Conservation (phyloP, 2,797 vertebrate genomes). For the Chelmon rostratus region DNA sequence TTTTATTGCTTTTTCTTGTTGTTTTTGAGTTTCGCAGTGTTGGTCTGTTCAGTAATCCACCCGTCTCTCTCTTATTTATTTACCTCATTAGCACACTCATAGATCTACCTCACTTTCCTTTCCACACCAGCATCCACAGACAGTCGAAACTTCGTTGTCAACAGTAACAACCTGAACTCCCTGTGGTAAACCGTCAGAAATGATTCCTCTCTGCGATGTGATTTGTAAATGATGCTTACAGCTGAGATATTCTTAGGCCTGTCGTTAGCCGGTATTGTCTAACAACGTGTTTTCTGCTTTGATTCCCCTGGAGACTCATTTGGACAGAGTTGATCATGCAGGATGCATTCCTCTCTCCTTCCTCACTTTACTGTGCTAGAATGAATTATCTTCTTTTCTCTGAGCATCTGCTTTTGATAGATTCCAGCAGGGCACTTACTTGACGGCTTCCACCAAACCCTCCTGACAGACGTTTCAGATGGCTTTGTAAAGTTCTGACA, state of each 20-base stretch:
- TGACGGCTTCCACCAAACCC: not conserved
- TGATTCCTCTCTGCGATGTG: conserved; percentile 22
- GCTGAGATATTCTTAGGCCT: conserved; percentile 32
- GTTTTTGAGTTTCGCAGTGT: no score
- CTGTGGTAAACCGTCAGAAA: not conserved
- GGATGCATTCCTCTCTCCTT: conserved; percentile 12
- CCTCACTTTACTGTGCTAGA: conserved; percentile 5
- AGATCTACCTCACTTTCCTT: not conserved
- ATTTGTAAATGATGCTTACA: conserved; percentile 37
- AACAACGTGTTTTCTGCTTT: conserved; percentile 31
- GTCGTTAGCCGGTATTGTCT: conserved; percentile 25
- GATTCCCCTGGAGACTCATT: conserved; percentile 57
- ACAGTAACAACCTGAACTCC: conserved; percentile 18
- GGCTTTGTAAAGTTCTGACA: conserved; percentile 2
- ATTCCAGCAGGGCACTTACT: not conserved
- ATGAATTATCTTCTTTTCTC: conserved; percentile 23
- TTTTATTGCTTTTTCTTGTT: no score
- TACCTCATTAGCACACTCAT: conserved; percentile 11
- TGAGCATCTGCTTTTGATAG: conserved; percentile 31
- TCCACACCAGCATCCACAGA: not conserved
- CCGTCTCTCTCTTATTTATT: conserved; percentile 3
- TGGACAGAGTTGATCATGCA: conserved; percentile 23
- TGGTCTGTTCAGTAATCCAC: not conserved
- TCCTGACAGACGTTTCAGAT: not conserved
- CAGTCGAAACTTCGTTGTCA: conserved; percentile 9